These are phyloP conservation scores for Brachionus paranguensis DNA, from an alignment of 1,140 invertebrate species.

Conservation along the genomic window DNA sequence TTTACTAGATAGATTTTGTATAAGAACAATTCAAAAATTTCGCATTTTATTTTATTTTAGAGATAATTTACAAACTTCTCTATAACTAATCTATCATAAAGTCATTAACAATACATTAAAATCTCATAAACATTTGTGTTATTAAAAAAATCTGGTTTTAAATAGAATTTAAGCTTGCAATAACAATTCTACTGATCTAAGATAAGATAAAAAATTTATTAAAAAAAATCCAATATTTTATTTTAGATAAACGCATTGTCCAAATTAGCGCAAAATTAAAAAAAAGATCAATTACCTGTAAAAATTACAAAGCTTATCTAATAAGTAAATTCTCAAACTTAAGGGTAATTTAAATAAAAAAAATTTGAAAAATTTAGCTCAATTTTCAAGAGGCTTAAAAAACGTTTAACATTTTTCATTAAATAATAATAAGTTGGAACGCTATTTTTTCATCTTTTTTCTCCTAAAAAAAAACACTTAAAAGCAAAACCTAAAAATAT, in stretches of 20 bases:
- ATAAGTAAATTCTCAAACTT: not conserved
- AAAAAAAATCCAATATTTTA: no score
- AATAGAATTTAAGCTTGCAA: no score
- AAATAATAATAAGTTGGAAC: not conserved
- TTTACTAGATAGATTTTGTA: not conserved
- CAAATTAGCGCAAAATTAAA: no score
- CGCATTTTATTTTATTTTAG: not conserved
- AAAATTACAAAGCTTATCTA: not conserved
- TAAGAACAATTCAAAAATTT: not conserved
- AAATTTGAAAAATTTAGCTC: not conserved
- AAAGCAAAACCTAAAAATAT: not conserved
- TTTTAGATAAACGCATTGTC: no score
- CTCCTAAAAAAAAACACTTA: not conserved
- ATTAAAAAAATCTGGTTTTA: not conserved
- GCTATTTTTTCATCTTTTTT: not conserved
- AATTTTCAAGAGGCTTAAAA: not conserved
- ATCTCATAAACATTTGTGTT: not conserved
- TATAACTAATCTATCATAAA: not conserved
- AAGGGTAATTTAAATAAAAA: not conserved
- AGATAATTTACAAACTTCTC: not conserved
- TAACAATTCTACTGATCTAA: not conserved
- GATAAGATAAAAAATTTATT: not conserved
- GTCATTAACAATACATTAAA: not conserved
- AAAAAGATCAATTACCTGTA: not conserved
- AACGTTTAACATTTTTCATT: not conserved